Evolutionary conservation across 1,140 invertebrate genomes (phyloP).

Genomic region (Caenorhabditis latens): DNA sequence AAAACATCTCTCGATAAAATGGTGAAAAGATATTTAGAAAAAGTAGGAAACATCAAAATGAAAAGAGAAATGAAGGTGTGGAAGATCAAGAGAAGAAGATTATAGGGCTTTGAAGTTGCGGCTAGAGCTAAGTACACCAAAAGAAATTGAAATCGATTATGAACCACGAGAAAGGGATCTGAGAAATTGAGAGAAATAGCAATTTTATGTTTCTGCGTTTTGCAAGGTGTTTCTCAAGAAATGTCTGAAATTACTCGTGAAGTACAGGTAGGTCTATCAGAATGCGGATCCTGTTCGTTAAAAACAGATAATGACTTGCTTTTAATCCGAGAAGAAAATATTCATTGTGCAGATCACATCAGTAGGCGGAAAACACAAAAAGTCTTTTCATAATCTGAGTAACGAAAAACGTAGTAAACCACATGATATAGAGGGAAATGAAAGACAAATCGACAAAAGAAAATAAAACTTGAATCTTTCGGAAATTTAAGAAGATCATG

Average conservation of each 20-base stretch:
- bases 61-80: neutral
- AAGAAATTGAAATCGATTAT: no score
- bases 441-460: neutral
- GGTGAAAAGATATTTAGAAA: neutral
- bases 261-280: no score
- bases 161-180: no score
- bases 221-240: no score
- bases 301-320: no score
- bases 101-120: neutral
- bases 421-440: neutral
- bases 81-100: neutral
- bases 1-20: constrained; percentile 24
- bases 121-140: no score
- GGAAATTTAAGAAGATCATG: neutral
- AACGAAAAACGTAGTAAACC: neutral
- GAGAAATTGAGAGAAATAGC: no score
- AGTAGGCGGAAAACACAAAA: neutral
- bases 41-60: neutral
- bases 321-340: neutral
- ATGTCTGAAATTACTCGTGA: no score
- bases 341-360: neutral
- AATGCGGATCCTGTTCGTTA: no score
- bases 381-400: neutral
- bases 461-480: neutral
- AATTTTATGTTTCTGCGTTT: no score